These are phyloP conservation scores for Drosophila subsilvestris DNA, from an alignment of 2,888 invertebrate genomes.

Conservation along the genomic window DNA sequence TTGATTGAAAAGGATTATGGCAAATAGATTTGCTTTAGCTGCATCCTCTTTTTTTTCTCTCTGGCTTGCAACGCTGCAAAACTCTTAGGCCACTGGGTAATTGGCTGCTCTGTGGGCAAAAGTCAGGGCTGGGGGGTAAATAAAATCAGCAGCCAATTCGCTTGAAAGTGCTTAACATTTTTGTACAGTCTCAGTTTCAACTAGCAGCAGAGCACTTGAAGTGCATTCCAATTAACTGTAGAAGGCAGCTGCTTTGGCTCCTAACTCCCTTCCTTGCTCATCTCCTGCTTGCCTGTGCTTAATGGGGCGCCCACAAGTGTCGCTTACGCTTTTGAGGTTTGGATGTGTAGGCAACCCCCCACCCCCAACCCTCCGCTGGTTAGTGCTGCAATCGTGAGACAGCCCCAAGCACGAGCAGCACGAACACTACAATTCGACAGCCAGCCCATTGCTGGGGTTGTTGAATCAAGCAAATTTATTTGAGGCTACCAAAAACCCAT, in stretches of 20 bases:
- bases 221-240: conserved; percentile 75
- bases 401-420: background rate
- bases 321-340: conserved; percentile 53
- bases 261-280: background rate
- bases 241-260: conserved; percentile 10
- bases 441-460: background rate
- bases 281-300: conserved; percentile 21
- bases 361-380: background rate
- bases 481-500: background rate
- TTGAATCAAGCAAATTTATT: background rate
- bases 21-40: conserved; percentile 31
- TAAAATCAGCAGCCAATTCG: conserved; percentile 40
- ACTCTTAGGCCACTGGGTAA: conserved; percentile 33
- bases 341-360: background rate
- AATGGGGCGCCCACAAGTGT: conserved; percentile 72
- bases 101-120: conserved; percentile 33
- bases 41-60: background rate
- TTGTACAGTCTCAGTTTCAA: conserved; percentile 50
- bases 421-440: background rate
- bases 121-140: conserved; percentile 7
- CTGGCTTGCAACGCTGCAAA: background rate
- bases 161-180: conserved; percentile 47
- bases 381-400: background rate
- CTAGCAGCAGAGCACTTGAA: conserved; percentile 49
- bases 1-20: conserved; percentile 49